Evolutionary conservation across 2,888 invertebrate species (phyloP).

Genomic region (Tetropium fuscum): DNA sequence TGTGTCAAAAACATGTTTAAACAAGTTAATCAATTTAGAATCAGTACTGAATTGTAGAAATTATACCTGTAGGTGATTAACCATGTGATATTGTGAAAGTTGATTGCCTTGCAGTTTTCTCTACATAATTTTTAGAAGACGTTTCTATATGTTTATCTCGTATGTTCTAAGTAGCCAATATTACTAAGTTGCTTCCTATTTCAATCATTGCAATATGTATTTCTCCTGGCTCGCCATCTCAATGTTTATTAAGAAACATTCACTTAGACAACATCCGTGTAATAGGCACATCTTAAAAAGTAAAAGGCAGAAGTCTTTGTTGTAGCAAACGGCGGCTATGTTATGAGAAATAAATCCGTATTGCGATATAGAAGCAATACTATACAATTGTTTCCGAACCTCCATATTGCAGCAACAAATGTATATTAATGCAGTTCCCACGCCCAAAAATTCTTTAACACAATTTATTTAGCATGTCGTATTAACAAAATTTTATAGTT

Average conservation of each 20-base stretch:
- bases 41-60: slow-evolving; percentile 33
- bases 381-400: too few relatives aligned
- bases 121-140: slow-evolving; percentile 46
- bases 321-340: not conserved
- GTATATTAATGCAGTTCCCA: slow-evolving; percentile 38
- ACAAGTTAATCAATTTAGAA: not conserved
- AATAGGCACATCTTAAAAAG: too few relatives aligned
- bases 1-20: slow-evolving; percentile 9
- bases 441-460: slow-evolving; percentile 39
- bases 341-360: slow-evolving; percentile 1
- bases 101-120: slow-evolving; percentile 58
- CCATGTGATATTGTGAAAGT: slow-evolving; percentile 57
- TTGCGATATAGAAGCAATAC: not conserved
- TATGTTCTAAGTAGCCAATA: slow-evolving; percentile 39
- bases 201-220: too few relatives aligned
- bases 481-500: slow-evolving; percentile 35
- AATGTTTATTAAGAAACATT: too few relatives aligned
- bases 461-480: slow-evolving; percentile 26
- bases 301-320: slow-evolving; percentile 11
- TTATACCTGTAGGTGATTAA: slow-evolving; percentile 39
- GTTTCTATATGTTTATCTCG: slow-evolving; percentile 33
- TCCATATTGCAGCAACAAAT: slow-evolving; percentile 17
- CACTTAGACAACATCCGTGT: too few relatives aligned
- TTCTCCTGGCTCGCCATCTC: too few relatives aligned
- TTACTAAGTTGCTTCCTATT: too few relatives aligned